These are phyloP conservation scores for Melinaea menophilus DNA, from an alignment of 2,888 invertebrate species.

Conservation along the genomic window DNA sequence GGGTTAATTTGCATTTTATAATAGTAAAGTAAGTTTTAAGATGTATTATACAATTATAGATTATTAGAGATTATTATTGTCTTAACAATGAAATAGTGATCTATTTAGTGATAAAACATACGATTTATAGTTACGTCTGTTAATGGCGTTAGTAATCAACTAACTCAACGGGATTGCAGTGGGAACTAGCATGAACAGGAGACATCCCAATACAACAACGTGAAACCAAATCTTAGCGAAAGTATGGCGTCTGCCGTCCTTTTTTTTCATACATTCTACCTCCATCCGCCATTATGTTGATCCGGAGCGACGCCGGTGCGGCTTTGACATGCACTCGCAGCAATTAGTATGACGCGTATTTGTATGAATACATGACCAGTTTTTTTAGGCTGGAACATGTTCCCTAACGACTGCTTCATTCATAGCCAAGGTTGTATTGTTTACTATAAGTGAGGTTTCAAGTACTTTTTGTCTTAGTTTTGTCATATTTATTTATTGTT, in stretches of 20 bases:
- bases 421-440: conserved; percentile 4
- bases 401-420: conserved; percentile 8
- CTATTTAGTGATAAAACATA: no score
- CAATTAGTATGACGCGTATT: conserved; percentile 71
- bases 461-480: neutral
- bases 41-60: neutral
- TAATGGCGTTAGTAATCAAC: neutral
- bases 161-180: neutral
- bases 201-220: conserved; percentile 56
- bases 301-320: conserved; percentile 74
- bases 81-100: no score
- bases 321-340: conserved; percentile 75
- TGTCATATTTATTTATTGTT: neutral
- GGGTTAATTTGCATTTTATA: neutral
- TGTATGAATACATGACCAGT: conserved; percentile 35
- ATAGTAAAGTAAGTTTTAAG: neutral
- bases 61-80: no score
- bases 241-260: conserved; percentile 56
- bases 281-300: conserved; percentile 73
- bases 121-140: neutral
- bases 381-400: conserved; percentile 24
- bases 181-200: conserved; percentile 32
- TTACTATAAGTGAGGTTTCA: neutral
- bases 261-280: conserved; percentile 67
- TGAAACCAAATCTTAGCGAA: conserved; percentile 67